These are phyloP conservation scores for Recurvirostra avosetta DNA, from an alignment of 2,113 vertebrate genomes.

Conservation along the genomic window DNA sequence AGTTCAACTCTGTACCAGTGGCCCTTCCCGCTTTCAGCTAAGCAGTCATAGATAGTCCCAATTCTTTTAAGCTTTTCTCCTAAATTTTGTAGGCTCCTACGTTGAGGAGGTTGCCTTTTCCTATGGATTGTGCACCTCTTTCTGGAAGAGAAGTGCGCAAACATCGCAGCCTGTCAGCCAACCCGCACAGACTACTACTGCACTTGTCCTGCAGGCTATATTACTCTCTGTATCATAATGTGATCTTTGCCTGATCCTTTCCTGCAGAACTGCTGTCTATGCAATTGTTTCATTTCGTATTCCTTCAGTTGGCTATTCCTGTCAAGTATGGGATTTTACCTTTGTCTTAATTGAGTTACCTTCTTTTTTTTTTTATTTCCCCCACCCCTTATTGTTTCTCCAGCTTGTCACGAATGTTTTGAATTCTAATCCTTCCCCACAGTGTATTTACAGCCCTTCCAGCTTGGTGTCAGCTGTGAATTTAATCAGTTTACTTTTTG, in stretches of 20 bases:
- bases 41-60: not conserved
- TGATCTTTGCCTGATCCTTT: not conserved
- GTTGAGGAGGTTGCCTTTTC: not conserved
- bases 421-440: slow-evolving; percentile 32
- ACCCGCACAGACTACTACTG: not conserved
- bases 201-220: not conserved
- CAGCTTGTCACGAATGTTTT: not conserved
- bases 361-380: not conserved
- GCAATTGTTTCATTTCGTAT: not conserved
- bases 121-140: not conserved
- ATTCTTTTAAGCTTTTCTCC: not conserved
- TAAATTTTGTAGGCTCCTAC: not conserved
- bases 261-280: not conserved
- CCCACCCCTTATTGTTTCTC: not conserved
- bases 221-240: not conserved
- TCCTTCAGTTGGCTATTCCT: not conserved
- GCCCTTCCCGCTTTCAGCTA: not conserved
- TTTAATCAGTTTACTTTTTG: slow-evolving; percentile 40
- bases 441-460: slow-evolving; percentile 9
- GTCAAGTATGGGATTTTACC: not conserved
- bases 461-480: slow-evolving; percentile 35
- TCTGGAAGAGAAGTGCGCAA: not conserved
- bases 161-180: not conserved
- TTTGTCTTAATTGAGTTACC: not conserved
- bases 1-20: not conserved